Conservation (phyloP, 2,797 vertebrate genomes). For the Halcyon badia region DNA sequence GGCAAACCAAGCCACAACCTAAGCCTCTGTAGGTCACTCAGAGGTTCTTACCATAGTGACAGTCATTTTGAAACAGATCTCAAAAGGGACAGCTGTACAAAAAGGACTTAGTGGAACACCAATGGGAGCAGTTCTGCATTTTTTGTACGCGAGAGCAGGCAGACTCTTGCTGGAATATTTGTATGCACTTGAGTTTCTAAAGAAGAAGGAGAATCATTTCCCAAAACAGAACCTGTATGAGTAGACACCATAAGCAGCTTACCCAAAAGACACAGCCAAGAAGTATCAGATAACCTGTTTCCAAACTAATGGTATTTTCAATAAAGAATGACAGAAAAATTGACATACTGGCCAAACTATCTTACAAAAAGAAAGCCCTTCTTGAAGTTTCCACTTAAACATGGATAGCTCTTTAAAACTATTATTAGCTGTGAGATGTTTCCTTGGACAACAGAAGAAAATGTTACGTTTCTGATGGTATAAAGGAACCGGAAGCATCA, state of each 20-base stretch:
- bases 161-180: background rate
- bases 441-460: background rate
- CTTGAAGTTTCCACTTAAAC: constrained; percentile 19
- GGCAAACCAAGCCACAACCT: background rate
- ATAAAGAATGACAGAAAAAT: background rate
- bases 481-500: background rate
- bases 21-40: background rate
- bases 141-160: background rate
- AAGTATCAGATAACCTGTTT: background rate
- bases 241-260: background rate
- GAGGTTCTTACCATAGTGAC: background rate
- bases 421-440: constrained; percentile 21
- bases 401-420: background rate
- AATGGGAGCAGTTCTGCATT: background rate
- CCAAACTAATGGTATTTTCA: background rate
- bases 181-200: background rate
- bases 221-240: background rate
- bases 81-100: background rate
- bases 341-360: background rate
- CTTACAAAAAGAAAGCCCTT: background rate
- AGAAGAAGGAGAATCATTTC: background rate
- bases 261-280: background rate
- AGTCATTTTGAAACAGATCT: background rate
- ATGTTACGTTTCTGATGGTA: background rate
- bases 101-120: background rate